Percentiles rank a stretch among this genome's conserved stretches.
Conservation (phyloP, 2,113 vertebrate genomes). For the Brienomyrus longianalis region DNA sequence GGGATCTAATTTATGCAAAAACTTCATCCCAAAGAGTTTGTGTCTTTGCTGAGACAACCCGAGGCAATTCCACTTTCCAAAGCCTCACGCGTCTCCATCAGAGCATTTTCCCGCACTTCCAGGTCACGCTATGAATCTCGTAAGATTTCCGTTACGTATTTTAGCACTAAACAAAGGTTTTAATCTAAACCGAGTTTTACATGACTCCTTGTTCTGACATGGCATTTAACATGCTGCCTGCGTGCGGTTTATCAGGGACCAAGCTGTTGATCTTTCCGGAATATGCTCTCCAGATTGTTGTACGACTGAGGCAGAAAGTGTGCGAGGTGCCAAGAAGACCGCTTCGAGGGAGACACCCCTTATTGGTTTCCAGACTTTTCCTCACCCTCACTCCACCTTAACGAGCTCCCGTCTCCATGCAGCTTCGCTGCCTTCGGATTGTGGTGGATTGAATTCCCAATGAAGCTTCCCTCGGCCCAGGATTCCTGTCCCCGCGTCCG, state of each 20-base stretch:
- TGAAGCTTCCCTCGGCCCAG: not conserved
- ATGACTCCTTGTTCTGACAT: not conserved
- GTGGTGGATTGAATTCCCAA: not conserved
- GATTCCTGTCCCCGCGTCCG: not conserved
- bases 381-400: not conserved
- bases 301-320: not conserved
- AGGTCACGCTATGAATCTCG: too few relatives aligned
- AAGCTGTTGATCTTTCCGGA: not conserved
- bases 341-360: not conserved
- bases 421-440: not conserved
- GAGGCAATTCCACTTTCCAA: not conserved
- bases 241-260: not conserved
- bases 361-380: not conserved
- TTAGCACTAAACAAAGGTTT: not conserved
- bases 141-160: not conserved
- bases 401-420: not conserved
- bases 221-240: not conserved
- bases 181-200: not conserved
- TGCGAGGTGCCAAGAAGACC: not conserved
- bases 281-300: not conserved
- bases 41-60: not conserved
- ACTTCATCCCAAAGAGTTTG: not conserved
- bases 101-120: not conserved
- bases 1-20: slow-evolving; percentile 4
- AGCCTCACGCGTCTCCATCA: not conserved